Evolutionary conservation across 2,113 vertebrate species (phyloP).

Genomic region (Xiphias gladius): DNA sequence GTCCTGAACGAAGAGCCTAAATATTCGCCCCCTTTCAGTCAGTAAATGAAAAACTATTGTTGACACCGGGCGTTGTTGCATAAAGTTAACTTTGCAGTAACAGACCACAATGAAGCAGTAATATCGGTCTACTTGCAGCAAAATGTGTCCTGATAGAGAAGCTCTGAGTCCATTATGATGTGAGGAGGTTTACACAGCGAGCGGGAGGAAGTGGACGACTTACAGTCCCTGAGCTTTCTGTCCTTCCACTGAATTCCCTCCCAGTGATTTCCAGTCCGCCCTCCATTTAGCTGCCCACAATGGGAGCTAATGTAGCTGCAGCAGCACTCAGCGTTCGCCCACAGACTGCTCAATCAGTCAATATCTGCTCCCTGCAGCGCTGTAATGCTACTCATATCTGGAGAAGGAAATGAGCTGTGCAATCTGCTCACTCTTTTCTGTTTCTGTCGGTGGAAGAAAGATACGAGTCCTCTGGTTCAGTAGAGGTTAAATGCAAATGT

Average conservation of each 20-base stretch:
- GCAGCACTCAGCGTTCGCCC: slow-evolving; percentile 59
- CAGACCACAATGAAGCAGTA: slow-evolving; percentile 22
- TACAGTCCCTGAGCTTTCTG: slow-evolving; percentile 19
- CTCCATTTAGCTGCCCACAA: slow-evolving; percentile 76
- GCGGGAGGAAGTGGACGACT: slow-evolving; percentile 47
- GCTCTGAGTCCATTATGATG: slow-evolving; percentile 53
- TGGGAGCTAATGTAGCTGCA: slow-evolving; percentile 51
- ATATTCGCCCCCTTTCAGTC: background rate
- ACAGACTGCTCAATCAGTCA: slow-evolving; percentile 62
- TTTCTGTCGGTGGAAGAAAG: slow-evolving; percentile 7
- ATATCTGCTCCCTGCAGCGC: slow-evolving; percentile 56
- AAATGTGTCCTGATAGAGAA: slow-evolving; percentile 26
- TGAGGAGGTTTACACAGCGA: background rate
- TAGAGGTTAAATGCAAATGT: slow-evolving; percentile 3
- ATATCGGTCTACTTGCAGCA: slow-evolving; percentile 24
- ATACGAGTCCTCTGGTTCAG: background rate
- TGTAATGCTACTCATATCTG: slow-evolving; percentile 63
- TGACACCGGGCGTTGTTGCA: background rate
- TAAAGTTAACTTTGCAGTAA: slow-evolving; percentile 32
- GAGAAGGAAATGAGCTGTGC: slow-evolving; percentile 66
- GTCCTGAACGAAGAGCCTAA: background rate
- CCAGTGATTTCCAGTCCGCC: slow-evolving; percentile 54
- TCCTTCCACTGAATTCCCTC: slow-evolving; percentile 65
- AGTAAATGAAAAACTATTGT: slow-evolving; percentile 35
- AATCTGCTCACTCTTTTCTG: slow-evolving; percentile 3